Evolutionary conservation across 2,888 invertebrate species (phyloP).

Genomic region (Netelia virgata): DNA sequence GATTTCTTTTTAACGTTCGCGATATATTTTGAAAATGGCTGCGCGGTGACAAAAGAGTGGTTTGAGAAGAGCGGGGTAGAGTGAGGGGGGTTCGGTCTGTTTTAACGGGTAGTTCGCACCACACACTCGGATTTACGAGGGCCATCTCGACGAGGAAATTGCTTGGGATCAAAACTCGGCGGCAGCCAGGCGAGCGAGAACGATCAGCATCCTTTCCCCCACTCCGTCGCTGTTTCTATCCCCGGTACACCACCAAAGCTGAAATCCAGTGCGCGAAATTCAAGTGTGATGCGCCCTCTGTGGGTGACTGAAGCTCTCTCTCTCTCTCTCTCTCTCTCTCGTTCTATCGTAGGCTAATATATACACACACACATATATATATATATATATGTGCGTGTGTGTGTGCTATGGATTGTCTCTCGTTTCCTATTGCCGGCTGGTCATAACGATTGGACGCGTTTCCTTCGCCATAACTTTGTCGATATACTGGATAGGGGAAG

Average conservation of each 20-base stretch:
- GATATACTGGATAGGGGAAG: not conserved
- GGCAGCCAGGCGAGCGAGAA: conserved; percentile 19
- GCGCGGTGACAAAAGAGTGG: not conserved
- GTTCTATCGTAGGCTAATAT: not conserved
- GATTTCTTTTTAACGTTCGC: not conserved
- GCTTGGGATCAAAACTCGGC: conserved; percentile 65
- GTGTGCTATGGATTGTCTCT: conserved; percentile 1
- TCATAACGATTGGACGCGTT: conserved; percentile 37
- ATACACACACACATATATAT: not conserved
- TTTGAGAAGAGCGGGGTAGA: not conserved
- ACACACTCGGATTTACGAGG: conserved; percentile 62
- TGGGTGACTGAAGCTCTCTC: not conserved
- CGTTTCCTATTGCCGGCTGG: conserved; percentile 32
- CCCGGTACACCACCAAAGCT: conserved; percentile 17
- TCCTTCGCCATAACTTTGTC: conserved; percentile 44
- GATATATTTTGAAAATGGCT: not conserved
- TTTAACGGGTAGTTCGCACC: conserved; percentile 53
- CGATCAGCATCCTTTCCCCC: conserved; percentile 33
- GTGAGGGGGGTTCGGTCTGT: not conserved
- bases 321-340: not conserved
- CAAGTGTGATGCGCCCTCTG: conserved; percentile 27
- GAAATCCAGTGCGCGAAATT: conserved; percentile 49
- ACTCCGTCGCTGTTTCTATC: not conserved
- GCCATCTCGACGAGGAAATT: conserved; percentile 66
- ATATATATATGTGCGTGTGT: not conserved